These are phyloP conservation scores for Rhyacichthys aspro DNA, from an alignment of 2,797 vertebrate species.

Conservation along the genomic window DNA sequence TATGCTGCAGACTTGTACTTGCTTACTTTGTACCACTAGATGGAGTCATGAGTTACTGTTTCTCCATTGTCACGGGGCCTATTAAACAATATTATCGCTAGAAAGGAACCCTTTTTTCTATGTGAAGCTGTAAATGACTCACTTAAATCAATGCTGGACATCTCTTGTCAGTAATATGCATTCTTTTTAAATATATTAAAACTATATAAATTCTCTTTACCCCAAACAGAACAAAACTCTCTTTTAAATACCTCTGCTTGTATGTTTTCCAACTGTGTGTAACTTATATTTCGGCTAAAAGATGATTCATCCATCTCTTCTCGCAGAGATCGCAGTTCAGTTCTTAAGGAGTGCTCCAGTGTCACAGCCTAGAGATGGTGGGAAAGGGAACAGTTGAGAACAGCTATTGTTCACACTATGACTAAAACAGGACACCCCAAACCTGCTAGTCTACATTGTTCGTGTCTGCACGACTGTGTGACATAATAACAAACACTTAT, in stretches of 20 bases:
- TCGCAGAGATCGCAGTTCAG: constrained; percentile 77
- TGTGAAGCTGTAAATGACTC: no score
- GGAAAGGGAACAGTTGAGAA: constrained; percentile 15
- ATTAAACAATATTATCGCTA: no score
- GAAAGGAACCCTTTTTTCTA: no score
- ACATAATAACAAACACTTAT: constrained; percentile 16
- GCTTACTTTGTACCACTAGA: no score
- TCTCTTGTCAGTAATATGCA: no score
- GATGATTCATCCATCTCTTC: constrained; percentile 83
- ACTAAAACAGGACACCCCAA: constrained; percentile 31
- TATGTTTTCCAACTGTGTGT: constrained; percentile 73
- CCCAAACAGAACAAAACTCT: background rate
- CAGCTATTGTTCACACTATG: constrained; percentile 14
- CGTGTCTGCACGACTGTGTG: constrained; percentile 4
- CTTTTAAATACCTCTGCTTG: constrained; percentile 76
- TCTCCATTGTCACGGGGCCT: no score
- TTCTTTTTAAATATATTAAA: no score
- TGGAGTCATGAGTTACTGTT: no score
- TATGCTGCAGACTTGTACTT: no score
- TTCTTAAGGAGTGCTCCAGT: constrained; percentile 79
- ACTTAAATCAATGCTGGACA: no score
- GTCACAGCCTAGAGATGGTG: constrained; percentile 74
- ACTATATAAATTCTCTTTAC: background rate
- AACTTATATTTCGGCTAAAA: constrained; percentile 78
- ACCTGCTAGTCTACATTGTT: constrained; percentile 71